phyloP scores from a whole-genome alignment of 2,797 vertebrate genomes.

The Cynodonichthys magdalenae region DNA sequence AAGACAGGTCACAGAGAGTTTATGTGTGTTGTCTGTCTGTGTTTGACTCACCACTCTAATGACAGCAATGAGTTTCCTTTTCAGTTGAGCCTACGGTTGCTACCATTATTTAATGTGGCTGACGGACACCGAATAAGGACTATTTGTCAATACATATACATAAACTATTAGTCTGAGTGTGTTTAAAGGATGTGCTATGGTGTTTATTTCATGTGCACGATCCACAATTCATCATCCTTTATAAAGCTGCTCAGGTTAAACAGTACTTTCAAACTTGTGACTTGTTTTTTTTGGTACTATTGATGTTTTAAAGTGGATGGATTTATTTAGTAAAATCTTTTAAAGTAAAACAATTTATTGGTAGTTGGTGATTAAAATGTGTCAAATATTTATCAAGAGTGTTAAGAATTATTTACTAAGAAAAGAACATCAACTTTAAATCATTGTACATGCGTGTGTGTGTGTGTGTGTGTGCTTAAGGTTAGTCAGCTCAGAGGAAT shows the following conservation, averaged over 20 bases:
- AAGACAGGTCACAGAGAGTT: conserved; percentile 59
- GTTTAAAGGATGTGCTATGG: not conserved
- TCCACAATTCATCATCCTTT: conserved; percentile 3
- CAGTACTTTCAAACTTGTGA: too few species aligned
- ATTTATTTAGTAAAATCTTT: not conserved
- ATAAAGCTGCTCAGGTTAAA: not conserved
- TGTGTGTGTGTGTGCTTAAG: conserved; percentile 21
- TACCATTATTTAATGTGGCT: conserved; percentile 48
- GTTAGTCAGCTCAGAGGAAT: conserved; percentile 86
- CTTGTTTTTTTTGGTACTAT: not conserved
- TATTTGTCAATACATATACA: conserved; percentile 16
- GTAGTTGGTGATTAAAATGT: not conserved
- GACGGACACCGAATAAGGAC: conserved; percentile 29
- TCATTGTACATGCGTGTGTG: conserved; percentile 9
- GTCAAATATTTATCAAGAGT: conserved; percentile 4
- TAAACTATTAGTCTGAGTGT: conserved; percentile 1
- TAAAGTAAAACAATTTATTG: not conserved
- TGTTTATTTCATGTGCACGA: conserved; percentile 24
- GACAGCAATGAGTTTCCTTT: conserved; percentile 28
- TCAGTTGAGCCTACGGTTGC: conserved; percentile 30
- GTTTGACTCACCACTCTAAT: conserved; percentile 33
- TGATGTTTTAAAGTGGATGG: conserved; percentile 1
- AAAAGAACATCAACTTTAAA: conserved; percentile 11
- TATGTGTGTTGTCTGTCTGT: conserved; percentile 60
- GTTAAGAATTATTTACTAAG: not conserved